Evolutionary conservation across 2,797 vertebrate genomes (phyloP).

Genomic region (Pteropus rufus): DNA sequence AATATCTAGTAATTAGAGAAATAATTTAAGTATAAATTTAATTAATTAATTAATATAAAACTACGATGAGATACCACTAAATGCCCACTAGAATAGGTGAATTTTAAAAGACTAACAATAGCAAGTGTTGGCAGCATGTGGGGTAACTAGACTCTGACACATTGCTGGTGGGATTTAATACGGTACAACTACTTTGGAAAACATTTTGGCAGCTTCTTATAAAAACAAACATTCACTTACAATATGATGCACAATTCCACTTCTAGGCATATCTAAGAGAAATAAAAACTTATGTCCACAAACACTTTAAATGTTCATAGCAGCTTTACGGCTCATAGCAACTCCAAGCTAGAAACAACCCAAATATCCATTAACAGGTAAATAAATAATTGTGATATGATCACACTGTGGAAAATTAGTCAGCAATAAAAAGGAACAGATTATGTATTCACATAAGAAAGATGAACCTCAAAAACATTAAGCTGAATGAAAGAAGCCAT

Average conservation of each 20-base stretch:
- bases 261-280: background rate
- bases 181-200: background rate
- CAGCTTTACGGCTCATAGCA: background rate
- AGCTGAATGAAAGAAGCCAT: background rate
- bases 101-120: background rate
- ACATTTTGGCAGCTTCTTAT: background rate
- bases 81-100: background rate
- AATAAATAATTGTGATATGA: background rate
- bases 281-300: background rate
- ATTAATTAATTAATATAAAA: background rate
- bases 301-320: background rate
- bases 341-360: background rate
- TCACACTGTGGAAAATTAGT: background rate
- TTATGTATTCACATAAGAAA: background rate
- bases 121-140: background rate
- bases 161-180: background rate
- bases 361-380: background rate
- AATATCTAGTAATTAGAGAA: background rate
- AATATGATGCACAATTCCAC: background rate
- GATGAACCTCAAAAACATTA: background rate
- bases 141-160: background rate
- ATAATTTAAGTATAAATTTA: background rate
- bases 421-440: background rate
- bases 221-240: background rate
- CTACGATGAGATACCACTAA: background rate